Conservation (phyloP, 92 coral and sea anemone species). For the Anthopleura xanthogrammica region DNA sequence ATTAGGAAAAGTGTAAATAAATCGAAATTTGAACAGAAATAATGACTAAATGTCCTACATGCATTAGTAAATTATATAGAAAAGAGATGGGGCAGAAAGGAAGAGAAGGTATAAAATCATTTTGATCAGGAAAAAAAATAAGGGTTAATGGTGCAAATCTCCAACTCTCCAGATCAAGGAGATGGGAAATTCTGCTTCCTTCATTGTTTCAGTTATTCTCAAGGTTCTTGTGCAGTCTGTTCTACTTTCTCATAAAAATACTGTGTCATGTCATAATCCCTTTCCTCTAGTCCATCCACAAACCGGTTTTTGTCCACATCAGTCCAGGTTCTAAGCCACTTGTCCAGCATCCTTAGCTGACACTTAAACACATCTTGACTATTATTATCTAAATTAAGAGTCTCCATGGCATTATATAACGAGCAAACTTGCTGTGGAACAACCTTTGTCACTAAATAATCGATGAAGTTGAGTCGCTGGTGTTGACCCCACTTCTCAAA, state of each 20-base stretch:
- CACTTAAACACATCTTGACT: slow-evolving; percentile 48
- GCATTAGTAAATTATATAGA: no score
- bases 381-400: slow-evolving; percentile 26
- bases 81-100: no score
- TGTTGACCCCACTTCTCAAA: slow-evolving; percentile 52
- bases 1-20: no score
- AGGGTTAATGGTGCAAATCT: no score
- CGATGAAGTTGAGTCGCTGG: slow-evolving; percentile 41
- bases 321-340: slow-evolving; percentile 54
- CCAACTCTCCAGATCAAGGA: no score
- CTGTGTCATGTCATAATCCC: slow-evolving; percentile 42
- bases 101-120: no score
- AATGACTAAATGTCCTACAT: no score
- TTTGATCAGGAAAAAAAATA: no score
- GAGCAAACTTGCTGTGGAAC: slow-evolving; percentile 47
- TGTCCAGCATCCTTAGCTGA: slow-evolving; percentile 55
- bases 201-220: neutral
- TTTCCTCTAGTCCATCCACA: slow-evolving; percentile 49
- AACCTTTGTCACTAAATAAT: slow-evolving; percentile 41
- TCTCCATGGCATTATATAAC: slow-evolving; percentile 45
- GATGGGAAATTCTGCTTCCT: no score
- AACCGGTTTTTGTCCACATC: slow-evolving; percentile 45
- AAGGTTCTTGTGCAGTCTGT: slow-evolving; percentile 48
- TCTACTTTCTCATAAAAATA: slow-evolving; percentile 59
- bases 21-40: no score